Conservation (phyloP, 2,797 vertebrate species). For the Buceros bicornis region DNA sequence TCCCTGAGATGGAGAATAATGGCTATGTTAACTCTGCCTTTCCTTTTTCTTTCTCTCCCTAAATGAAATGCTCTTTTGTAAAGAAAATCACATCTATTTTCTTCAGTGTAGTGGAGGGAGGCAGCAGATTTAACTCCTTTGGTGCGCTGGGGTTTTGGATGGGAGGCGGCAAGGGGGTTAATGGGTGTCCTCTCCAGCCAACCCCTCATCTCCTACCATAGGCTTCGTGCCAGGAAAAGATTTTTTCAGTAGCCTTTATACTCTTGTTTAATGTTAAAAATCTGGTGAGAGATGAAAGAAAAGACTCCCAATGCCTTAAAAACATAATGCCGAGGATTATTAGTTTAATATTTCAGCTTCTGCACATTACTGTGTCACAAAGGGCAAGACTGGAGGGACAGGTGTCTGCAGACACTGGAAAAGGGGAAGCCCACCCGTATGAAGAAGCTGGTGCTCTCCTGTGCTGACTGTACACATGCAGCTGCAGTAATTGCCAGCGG, state of each 20-base stretch:
- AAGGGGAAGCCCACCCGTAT: neutral
- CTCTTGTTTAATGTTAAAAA: conserved; percentile 10
- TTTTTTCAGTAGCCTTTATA: neutral
- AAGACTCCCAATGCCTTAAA: neutral
- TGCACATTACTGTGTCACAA: conserved; percentile 26
- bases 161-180: neutral
- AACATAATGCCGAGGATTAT: neutral
- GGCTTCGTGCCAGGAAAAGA: neutral
- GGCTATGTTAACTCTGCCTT: conserved; percentile 81
- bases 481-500: conserved; percentile 31
- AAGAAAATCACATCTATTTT: conserved; percentile 84
- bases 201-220: conserved; percentile 5
- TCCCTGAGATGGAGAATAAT: conserved; percentile 84
- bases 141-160: neutral
- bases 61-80: conserved; percentile 85
- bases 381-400: conserved; percentile 58
- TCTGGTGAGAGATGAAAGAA: neutral
- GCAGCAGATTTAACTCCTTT: conserved; percentile 71
- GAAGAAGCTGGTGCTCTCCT: neutral
- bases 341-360: conserved; percentile 48
- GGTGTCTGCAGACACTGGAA: conserved; percentile 38
- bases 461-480: neutral
- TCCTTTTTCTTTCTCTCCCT: conserved; percentile 71
- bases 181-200: conserved; percentile 35
- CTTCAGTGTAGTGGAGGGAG: conserved; percentile 57